Percentiles rank a stretch among this genome's conserved stretches.
phyloP scores from a whole-genome alignment of 2,888 invertebrate genomes.

The Papilio protenor region DNA sequence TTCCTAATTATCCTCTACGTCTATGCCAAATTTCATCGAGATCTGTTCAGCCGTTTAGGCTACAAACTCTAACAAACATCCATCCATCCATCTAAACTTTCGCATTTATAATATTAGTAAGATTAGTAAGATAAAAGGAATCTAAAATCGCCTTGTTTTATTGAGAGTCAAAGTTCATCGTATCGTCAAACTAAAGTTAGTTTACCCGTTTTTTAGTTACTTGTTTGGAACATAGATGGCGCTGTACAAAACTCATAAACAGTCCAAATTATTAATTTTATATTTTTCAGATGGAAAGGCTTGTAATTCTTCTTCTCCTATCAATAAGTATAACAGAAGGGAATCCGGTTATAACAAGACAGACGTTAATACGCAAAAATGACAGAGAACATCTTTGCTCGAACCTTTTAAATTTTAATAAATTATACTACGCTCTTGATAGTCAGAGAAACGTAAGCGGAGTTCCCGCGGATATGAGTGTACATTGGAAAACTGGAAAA shows the following conservation, averaged over 20 bases:
- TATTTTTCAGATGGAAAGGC: conserved; percentile 66
- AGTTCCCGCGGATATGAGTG: conserved; percentile 74
- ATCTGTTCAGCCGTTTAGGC: no score
- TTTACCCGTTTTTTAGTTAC: no score
- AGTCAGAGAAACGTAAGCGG: conserved; percentile 64
- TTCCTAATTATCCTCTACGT: no score
- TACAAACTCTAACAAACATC: no score
- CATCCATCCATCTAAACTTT: no score
- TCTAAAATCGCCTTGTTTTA: no score
- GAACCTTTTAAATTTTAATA: conserved; percentile 65
- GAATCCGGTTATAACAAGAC: conserved; percentile 65
- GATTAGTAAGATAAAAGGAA: no score
- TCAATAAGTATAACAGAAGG: conserved; percentile 52
- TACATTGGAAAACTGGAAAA: conserved; percentile 75
- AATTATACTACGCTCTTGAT: conserved; percentile 65
- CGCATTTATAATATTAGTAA: no score
- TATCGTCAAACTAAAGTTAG: no score
- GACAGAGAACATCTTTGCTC: conserved; percentile 60
- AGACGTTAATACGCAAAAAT: conserved; percentile 57
- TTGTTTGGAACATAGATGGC: no score
- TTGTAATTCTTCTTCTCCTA: conserved; percentile 53
- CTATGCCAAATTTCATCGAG: no score
- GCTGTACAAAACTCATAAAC: neutral
- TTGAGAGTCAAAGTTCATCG: no score
- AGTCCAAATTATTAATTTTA: neutral